Base-by-base conservation (phyloP, 2,797 vertebrate genomes). In the Typhlichthys subterraneus region DNA sequence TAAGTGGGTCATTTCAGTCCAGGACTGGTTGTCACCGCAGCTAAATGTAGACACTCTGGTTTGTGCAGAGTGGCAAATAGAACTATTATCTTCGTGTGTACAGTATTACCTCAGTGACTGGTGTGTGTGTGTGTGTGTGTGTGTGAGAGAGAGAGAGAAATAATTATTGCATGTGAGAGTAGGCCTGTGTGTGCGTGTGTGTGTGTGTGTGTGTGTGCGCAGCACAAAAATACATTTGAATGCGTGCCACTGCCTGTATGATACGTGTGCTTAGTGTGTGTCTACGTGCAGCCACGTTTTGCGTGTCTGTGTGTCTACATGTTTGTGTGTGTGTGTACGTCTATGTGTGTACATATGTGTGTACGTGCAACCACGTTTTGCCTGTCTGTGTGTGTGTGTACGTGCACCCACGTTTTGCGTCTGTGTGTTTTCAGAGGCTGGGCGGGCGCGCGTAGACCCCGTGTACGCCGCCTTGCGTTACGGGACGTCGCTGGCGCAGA, bases 381-480 rank as follows among this genome's bases (percentile, higher is more conserved):
- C 23, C 23, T 23, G 23, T 23, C 23, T 65, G 17, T 55, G 38
- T 7, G n/a, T 51, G 29, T 31, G 59, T 54, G 57, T 65, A 45
- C 33, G 66, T 8, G 12, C 50, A 50, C 54, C 17, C 14, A 38
- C 48, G 23, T 50, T 5, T 5, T 50, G 65, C 51, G 55, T 77
- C 33, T 75, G 63, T 83, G 68, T 88, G 83, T 73, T 86, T 86
- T 72, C 84, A 92, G 91, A 91, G 69, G 80, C 79, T 12, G 83
- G 9, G n/a, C 80, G 82, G 76, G 79, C 63, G 2, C 89, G 90
- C 46, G 90, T 96, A 73, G 96, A 98, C 75, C 95, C 96, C 0
- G 83, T 98, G 58, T 97, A 97, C 1, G 95, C 96, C 45, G 91
- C 95, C 14, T 87, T 97, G 70, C 94, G 96, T 82, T 96, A 93